Evolutionary conservation across 92 coral and sea anemone species (phyloP), one percentile per base, ranked within the genome.

Genomic region (Scolanthus callimorphus): DNA sequence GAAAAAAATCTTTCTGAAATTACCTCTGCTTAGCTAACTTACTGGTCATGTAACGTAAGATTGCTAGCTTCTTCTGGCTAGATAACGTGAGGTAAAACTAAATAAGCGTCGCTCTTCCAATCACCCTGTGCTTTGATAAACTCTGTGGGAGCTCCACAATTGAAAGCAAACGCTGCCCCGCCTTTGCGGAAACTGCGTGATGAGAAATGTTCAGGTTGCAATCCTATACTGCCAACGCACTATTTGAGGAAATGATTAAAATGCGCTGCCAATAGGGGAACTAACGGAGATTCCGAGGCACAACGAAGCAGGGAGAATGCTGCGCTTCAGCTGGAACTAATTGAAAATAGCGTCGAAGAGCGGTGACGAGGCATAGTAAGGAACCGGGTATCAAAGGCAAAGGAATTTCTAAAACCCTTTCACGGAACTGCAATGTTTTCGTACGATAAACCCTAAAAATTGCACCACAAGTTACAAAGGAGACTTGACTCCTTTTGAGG

Each of bases 391-490:
- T 67, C 27, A 19, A 45, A 23, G 76, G 83, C 38, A 67, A 59
- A 17, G 83, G 83, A 59, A 76, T 68, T 29, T 76, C 83, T 41
- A 76, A 66, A 50, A 57, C 39, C 34, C 62, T 54, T 38, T 76
- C 31, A 48, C 64, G 29, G 51, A 76, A 76, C 41, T 75, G 69
- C 45, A 75, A 20, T 21, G 75, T 75, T 41, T 75, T 66, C 50
- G 75, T 67, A 30, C 48, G 48, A 30, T 29, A 30, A 12, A 76
- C 51, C 41, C 51, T 45, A 25, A 76, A 46, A 62, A 48, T 17
- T 17, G 44, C 65, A 34, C 82, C 76, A 29, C 31, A 53, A 15
- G 76, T 12, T 26, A 62, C 26, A 47, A 76, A 76, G 39, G 34
- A 27, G 15, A 67, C 57, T 30, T 50, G 55, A 44, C 31, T 48